A percentile compares a stretch with the other conserved stretches of the same genome.
phyloP scores from a whole-genome alignment of 2,113 vertebrate genomes.

The Burhinus bistriatus region DNA sequence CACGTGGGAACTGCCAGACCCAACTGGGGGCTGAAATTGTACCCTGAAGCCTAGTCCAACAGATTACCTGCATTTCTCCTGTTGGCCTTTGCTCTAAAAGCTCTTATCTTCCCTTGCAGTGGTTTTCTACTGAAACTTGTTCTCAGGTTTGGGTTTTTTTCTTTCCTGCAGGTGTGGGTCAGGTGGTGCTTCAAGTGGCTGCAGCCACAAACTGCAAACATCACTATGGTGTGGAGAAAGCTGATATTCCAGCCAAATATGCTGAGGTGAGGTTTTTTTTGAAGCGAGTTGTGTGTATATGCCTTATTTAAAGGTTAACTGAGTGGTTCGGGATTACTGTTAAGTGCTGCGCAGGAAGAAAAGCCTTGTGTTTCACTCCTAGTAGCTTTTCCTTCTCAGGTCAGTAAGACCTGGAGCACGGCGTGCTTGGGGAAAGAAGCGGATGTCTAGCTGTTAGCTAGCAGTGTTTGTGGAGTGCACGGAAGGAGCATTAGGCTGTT shows the following conservation, averaged over 20 bases:
- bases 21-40: background rate
- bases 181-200: constrained; percentile 98
- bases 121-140: background rate
- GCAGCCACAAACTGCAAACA: constrained; percentile 98
- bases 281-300: background rate
- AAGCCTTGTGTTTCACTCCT: background rate
- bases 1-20: background rate
- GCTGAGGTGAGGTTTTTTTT: constrained; percentile 83
- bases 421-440: background rate
- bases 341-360: background rate
- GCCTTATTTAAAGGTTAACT: background rate
- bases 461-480: background rate
- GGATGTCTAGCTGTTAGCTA: background rate
- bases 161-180: constrained; percentile 87
- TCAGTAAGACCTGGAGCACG: background rate
- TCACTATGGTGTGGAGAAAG: constrained; percentile 98
- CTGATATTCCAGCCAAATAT: constrained; percentile 96
- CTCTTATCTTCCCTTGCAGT: background rate
- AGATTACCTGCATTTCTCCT: background rate
- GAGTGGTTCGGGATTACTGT: background rate
- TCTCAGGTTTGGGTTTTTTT: background rate
- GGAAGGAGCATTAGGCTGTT: background rate
- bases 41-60: background rate
- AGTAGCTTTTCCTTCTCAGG: background rate
- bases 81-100: background rate